phyloP scores from a whole-genome alignment of 2,113 vertebrate genomes.

The Paramormyrops kingsleyae region DNA sequence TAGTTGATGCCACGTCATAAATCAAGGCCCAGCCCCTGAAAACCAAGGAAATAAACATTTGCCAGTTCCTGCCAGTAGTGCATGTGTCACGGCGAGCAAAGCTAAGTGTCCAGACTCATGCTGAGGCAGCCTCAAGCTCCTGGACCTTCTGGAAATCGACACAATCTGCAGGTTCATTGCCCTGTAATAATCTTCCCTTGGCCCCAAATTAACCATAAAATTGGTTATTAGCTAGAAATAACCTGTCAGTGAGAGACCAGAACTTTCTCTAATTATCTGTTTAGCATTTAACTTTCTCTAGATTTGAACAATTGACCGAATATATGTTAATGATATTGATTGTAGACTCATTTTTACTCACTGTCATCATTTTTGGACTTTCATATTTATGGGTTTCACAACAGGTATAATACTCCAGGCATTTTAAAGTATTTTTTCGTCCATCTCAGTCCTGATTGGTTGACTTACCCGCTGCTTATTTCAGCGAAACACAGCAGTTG shows the following conservation, averaged over 20 bases:
- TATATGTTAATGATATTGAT: neutral
- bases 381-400: neutral
- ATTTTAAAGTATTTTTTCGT: neutral
- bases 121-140: conserved; percentile 32
- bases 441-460: neutral
- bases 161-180: conserved; percentile 41
- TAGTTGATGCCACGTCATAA: conserved; percentile 54
- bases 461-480: neutral
- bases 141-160: conserved; percentile 45
- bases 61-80: conserved; percentile 37
- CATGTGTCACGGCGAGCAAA: conserved; percentile 38
- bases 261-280: neutral
- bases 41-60: conserved; percentile 50
- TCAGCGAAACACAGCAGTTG: neutral
- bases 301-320: neutral
- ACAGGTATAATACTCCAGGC: neutral
- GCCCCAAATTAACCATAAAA: conserved; percentile 22
- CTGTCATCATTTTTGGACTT: neutral
- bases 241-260: neutral
- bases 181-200: conserved; percentile 26
- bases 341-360: neutral
- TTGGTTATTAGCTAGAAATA: neutral
- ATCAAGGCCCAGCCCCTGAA: conserved; percentile 50
- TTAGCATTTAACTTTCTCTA: neutral
- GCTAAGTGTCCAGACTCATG: conserved; percentile 35